phyloP scores from a whole-genome alignment of 2,797 vertebrate genomes.

The Hozukius guyotensis region DNA sequence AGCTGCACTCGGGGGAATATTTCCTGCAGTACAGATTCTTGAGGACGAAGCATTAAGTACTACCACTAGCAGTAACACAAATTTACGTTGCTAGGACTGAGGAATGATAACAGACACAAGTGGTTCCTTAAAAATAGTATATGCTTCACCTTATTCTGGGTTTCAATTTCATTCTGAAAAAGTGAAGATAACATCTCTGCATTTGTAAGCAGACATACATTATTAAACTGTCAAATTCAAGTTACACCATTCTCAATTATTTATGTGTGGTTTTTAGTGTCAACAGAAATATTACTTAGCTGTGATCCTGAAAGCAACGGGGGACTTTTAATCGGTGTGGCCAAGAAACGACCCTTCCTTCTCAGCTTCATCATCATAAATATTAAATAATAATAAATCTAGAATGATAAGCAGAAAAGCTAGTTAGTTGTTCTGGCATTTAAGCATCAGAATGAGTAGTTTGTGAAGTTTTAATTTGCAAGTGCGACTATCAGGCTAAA shows the following conservation, averaged over 20 bases:
- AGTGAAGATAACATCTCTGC: neutral
- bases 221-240: neutral
- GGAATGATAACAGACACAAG: neutral
- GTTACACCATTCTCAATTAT: neutral
- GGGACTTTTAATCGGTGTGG: neutral
- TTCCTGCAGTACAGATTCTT: constrained; percentile 20
- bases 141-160: neutral
- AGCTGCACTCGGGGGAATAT: constrained; percentile 20
- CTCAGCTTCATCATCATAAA: neutral
- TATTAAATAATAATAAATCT: neutral
- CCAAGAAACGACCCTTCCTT: neutral
- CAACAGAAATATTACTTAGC: neutral
- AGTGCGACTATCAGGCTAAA: neutral
- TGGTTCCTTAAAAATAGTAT: neutral
- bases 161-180: neutral
- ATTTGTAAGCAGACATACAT: neutral
- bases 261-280: neutral
- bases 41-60: neutral
- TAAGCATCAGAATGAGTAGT: neutral
- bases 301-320: neutral
- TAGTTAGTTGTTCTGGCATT: neutral
- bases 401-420: neutral
- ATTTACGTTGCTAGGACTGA: neutral
- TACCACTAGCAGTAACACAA: neutral
- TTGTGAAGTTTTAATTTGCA: constrained; percentile 9